These are phyloP conservation scores for Trematomus loennbergii DNA, from an alignment of 2,113 vertebrate genomes.

Conservation along the genomic window DNA sequence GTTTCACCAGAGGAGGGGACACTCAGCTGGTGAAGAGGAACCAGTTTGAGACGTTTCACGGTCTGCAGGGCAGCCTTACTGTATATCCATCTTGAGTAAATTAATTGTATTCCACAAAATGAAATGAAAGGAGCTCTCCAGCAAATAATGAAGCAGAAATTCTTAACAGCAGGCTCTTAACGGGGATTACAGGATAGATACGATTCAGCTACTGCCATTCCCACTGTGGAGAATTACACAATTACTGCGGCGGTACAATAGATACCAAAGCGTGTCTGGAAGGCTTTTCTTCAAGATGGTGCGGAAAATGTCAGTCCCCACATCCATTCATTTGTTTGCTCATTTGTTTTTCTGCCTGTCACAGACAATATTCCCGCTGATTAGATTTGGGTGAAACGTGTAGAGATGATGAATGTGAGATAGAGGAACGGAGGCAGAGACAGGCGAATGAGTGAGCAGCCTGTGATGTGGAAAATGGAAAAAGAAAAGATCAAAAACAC, in stretches of 20 bases:
- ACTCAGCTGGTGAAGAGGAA: neutral
- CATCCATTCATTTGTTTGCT: slow-evolving; percentile 41
- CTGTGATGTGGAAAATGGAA: slow-evolving; percentile 60
- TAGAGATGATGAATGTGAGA: slow-evolving; percentile 42
- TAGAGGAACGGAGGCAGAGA: slow-evolving; percentile 13
- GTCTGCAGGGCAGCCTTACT: slow-evolving; percentile 3
- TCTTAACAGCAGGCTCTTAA: slow-evolving; percentile 30
- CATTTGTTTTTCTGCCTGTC: slow-evolving; percentile 50
- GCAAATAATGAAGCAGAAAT: slow-evolving; percentile 26
- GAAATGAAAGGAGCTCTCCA: slow-evolving; percentile 20
- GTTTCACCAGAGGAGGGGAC: slow-evolving; percentile 27
- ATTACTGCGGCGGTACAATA: slow-evolving; percentile 39
- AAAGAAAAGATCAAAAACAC: slow-evolving; percentile 42
- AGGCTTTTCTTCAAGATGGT: slow-evolving; percentile 35
- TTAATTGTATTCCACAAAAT: slow-evolving; percentile 38
- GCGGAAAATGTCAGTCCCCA: slow-evolving; percentile 17
- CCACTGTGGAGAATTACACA: slow-evolving; percentile 27
- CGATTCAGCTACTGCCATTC: slow-evolving; percentile 31
- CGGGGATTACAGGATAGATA: slow-evolving; percentile 35
- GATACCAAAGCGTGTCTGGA: neutral
- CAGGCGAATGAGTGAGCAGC: slow-evolving; percentile 43
- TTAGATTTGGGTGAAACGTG: slow-evolving; percentile 50
- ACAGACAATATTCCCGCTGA: slow-evolving; percentile 42
- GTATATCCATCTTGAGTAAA: slow-evolving; percentile 19
- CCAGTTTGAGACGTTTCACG: neutral